Evolutionary conservation across 2,797 vertebrate species (phyloP).

Genomic region (Nyctalus aviator): DNA sequence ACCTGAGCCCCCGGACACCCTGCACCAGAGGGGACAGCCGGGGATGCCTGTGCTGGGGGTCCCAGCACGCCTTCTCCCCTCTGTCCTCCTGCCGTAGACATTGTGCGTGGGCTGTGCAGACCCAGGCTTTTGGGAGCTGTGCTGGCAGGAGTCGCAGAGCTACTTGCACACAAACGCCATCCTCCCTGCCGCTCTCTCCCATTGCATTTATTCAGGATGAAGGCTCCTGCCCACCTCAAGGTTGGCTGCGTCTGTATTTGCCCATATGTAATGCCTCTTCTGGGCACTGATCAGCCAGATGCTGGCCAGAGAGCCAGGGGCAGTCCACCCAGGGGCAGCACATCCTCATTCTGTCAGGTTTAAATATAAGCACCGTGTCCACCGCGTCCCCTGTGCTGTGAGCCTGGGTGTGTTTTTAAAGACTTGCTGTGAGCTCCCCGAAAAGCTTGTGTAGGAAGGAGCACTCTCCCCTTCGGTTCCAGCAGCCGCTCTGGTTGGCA

Average conservation of each 20-base stretch:
- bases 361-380: slow-evolving; percentile 24
- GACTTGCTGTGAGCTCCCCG: slow-evolving; percentile 70
- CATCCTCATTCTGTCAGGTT: neutral
- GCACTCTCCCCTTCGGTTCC: slow-evolving; percentile 54
- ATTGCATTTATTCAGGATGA: neutral
- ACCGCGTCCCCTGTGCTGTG: neutral
- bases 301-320: neutral
- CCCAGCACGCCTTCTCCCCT: accelerated
- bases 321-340: neutral
- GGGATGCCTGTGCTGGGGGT: neutral
- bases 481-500: slow-evolving; percentile 76
- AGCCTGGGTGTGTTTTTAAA: slow-evolving; percentile 55
- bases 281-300: neutral
- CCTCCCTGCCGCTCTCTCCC: neutral
- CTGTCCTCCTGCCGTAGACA: neutral
- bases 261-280: neutral
- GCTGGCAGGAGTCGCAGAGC: neutral
- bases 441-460: slow-evolving; percentile 79
- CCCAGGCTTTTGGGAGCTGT: neutral
- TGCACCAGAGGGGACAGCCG: too few relatives aligned
- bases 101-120: neutral
- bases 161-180: accelerated
- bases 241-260: neutral
- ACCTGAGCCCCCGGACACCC: accelerated
- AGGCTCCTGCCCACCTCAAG: neutral